These are phyloP conservation scores for Desmodus rotundus DNA, from an alignment of 2,113 vertebrate genomes.

Conservation along the genomic window DNA sequence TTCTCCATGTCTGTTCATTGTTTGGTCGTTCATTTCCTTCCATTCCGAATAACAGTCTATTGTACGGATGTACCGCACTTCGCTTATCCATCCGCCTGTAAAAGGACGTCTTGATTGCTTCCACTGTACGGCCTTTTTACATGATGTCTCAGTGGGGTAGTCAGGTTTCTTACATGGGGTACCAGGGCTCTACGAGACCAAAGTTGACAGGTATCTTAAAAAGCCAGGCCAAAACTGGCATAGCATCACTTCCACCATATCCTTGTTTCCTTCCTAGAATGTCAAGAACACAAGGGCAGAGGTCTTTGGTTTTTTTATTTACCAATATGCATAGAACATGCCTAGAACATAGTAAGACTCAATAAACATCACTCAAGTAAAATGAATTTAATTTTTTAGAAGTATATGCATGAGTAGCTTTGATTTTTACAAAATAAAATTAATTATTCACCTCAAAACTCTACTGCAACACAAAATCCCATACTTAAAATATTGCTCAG, in stretches of 20 bases:
- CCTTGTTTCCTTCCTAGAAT: neutral
- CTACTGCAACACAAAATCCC: neutral
- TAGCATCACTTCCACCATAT: neutral
- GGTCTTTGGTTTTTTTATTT: neutral
- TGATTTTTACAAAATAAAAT: neutral
- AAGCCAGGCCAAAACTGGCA: neutral
- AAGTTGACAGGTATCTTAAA: neutral
- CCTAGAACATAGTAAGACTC: neutral
- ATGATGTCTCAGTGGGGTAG: neutral
- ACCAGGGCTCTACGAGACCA: neutral
- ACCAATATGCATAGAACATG: neutral
- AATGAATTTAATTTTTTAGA: neutral
- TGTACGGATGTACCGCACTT: neutral
- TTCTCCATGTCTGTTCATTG: neutral
- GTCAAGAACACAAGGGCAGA: neutral
- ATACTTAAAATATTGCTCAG: neutral
- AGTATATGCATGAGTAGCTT: neutral
- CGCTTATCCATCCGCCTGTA: neutral
- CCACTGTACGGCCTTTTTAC: neutral
- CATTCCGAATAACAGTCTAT: neutral
- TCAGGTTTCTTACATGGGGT: neutral
- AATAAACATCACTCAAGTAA: neutral
- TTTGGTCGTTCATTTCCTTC: neutral
- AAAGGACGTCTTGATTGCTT: neutral
- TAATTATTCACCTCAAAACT: neutral